A percentile compares a stretch with the other conserved stretches of the same genome.
Conservation (phyloP, 2,888 invertebrate genomes). For the Arge pagana region DNA sequence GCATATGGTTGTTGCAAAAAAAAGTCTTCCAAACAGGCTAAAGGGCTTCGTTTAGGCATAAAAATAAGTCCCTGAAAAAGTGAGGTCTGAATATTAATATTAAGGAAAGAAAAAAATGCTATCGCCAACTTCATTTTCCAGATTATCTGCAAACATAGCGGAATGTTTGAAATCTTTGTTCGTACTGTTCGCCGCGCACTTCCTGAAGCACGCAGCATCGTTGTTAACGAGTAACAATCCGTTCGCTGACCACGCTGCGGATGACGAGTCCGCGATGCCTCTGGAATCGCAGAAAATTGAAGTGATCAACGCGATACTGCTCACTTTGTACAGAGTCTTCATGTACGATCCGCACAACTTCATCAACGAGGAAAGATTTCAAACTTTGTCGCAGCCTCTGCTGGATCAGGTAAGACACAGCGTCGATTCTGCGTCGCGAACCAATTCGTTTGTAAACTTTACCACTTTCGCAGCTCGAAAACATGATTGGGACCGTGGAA, state of each 20-base stretch:
- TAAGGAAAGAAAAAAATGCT: slow-evolving; percentile 12
- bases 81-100: background rate
- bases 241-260: slow-evolving; percentile 61
- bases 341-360: slow-evolving; percentile 83
- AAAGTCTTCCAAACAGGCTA: slow-evolving; percentile 13
- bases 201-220: slow-evolving; percentile 79
- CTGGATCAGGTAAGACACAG: slow-evolving; percentile 70
- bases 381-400: slow-evolving; percentile 81
- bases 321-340: slow-evolving; percentile 78
- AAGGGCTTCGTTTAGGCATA: too few species aligned
- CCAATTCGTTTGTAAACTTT: background rate
- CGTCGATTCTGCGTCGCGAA: background rate
- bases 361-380: slow-evolving; percentile 82
- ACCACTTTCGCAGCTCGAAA: slow-evolving; percentile 63
- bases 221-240: slow-evolving; percentile 73
- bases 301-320: slow-evolving; percentile 73
- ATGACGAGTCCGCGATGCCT: slow-evolving; percentile 64
- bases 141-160: slow-evolving; percentile 77
- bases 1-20: slow-evolving; percentile 6
- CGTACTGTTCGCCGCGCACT: slow-evolving; percentile 85
- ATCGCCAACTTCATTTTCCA: slow-evolving; percentile 42
- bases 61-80: too few species aligned
- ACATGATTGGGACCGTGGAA: slow-evolving; percentile 68
- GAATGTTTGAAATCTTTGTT: slow-evolving; percentile 85
- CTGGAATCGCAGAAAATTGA: slow-evolving; percentile 46